A percentile compares a stretch with the other conserved stretches of the same genome.
Conservation (phyloP, 2,113 vertebrate genomes). For the Hystrix brachyura region DNA sequence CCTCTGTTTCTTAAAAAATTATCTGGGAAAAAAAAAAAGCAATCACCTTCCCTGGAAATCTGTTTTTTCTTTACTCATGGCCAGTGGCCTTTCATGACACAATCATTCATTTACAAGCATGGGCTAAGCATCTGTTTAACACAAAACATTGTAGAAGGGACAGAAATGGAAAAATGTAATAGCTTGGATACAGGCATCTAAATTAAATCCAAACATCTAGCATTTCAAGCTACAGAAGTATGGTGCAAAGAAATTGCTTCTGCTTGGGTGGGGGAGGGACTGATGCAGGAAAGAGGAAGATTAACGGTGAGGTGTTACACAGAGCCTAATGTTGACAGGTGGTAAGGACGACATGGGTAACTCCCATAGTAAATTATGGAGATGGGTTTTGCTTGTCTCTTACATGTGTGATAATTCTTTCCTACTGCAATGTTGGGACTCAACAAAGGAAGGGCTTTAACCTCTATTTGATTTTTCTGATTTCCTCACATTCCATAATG, state of each 20-base stretch:
- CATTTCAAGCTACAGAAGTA: neutral
- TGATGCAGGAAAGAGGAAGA: neutral
- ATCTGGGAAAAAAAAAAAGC: neutral
- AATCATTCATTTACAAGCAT: neutral
- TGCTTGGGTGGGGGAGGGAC: neutral
- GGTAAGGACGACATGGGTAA: neutral
- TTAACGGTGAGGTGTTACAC: neutral
- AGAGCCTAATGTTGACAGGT: neutral
- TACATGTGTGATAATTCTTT: neutral
- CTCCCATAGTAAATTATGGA: accelerated
- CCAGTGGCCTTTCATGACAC: neutral
- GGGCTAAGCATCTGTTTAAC: neutral
- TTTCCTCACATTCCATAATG: neutral
- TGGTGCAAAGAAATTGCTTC: neutral
- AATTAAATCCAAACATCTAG: neutral
- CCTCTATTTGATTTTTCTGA: neutral
- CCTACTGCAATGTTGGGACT: neutral
- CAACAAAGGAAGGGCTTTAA: neutral
- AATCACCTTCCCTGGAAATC: neutral
- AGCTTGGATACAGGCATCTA: neutral
- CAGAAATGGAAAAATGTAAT: neutral
- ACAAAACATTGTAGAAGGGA: neutral
- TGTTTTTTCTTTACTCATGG: neutral
- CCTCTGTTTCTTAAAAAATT: neutral
- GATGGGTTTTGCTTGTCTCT: neutral